Conservation (phyloP, 1,140 invertebrate species). For the Bathynomus jamesi region DNA sequence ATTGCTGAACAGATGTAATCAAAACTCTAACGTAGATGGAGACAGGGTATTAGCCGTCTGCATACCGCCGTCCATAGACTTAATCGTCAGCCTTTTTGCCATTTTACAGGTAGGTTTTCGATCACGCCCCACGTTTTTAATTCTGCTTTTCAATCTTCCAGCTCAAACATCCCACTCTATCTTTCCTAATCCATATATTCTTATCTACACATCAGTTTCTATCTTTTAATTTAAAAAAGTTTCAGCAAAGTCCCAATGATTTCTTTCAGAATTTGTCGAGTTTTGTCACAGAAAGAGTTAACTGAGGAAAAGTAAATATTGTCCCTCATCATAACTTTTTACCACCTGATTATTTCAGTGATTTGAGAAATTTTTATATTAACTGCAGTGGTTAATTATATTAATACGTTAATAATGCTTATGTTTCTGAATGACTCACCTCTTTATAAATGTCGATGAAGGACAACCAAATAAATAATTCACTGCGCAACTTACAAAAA, state of each 20-base stretch:
- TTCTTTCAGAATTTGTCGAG: neutral
- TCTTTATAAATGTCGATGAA: too few relatives aligned
- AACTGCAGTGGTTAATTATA: too few relatives aligned
- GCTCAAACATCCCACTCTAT: constrained; percentile 7
- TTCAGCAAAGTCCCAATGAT: neutral
- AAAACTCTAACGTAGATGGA: constrained; percentile 47
- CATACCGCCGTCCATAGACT: constrained; percentile 61
- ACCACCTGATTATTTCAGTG: too few relatives aligned
- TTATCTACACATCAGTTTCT: neutral
- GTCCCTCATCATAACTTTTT: too few relatives aligned
- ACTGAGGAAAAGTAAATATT: too few relatives aligned
- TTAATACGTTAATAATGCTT: too few relatives aligned
- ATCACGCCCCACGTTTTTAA: neutral
- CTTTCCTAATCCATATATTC: neutral
- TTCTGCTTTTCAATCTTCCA: neutral
- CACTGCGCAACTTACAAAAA: too few relatives aligned
- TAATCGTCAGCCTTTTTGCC: constrained; percentile 59
- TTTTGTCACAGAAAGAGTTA: neutral
- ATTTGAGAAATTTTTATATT: too few relatives aligned
- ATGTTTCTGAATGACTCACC: too few relatives aligned
- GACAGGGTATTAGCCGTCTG: constrained; percentile 65
- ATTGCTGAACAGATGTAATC: too few relatives aligned
- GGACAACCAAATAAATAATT: too few relatives aligned
- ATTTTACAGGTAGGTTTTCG: constrained; percentile 54
- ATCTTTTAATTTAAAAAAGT: neutral